Evolutionary conservation across 2,797 vertebrate species (phyloP).

Genomic region (Xenops minutus): DNA sequence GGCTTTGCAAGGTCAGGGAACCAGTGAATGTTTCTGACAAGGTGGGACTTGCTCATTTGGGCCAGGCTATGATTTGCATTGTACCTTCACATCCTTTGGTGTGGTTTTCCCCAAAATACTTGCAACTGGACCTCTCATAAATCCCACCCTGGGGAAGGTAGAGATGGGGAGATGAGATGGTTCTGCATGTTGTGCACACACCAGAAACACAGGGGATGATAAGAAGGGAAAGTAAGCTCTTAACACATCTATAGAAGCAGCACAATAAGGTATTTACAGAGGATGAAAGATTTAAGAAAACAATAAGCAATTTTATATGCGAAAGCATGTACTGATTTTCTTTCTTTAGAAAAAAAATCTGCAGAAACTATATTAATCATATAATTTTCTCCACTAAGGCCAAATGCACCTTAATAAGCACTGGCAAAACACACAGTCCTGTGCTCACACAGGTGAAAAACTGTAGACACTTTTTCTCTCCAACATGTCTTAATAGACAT

Average conservation of each 20-base stretch:
- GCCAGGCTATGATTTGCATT: neutral
- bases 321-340: neutral
- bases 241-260: neutral
- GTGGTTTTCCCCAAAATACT: neutral
- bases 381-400: neutral
- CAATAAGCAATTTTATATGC: neutral
- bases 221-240: neutral
- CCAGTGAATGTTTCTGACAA: neutral
- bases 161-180: neutral
- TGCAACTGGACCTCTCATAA: neutral
- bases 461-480: neutral
- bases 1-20: neutral
- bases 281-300: neutral
- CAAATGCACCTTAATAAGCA: neutral
- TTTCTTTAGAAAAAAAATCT: neutral
- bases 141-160: accelerated
- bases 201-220: neutral
- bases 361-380: neutral
- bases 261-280: neutral
- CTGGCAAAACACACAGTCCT: neutral
- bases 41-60: neutral
- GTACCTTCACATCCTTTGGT: neutral
- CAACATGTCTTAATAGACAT: neutral
- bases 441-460: neutral
- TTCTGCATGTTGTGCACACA: neutral